Evolutionary conservation across 2,888 invertebrate species (phyloP), one percentile per base, ranked within the genome.

Genomic region (Digitonthophagus gazella): DNA sequence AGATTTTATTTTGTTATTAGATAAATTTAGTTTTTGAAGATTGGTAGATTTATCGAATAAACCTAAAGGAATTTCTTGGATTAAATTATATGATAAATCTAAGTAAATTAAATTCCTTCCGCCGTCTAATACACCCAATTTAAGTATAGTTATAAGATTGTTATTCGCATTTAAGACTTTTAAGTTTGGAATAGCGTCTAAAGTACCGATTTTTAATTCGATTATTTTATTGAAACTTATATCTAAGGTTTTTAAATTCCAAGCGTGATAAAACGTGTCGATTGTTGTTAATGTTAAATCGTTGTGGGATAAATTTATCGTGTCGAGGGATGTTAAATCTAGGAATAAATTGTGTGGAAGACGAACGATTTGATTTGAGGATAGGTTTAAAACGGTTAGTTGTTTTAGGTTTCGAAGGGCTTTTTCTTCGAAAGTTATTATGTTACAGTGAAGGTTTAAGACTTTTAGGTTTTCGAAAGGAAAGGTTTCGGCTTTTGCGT

Each of bases 121-220:
- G 57, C 71, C 66, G 70, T 77, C 77, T 20, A 77, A 75, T 19
- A 73, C 56, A 8, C 75, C 76, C 5, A 73, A 22, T 58, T 67
- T 28, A 5, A 77, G 61, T 11, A 16, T 15, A 11, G 61, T 20
- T 44, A 77, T 58, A 5, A 65, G 67, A 64, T 77, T 77, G 28
- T 74, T 56, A 64, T 69, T 71, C 55, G 76, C 68, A 67, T 70
- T 68, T 44, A 76, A 69, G 20, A 65, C 58, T 66, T 66, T 65
- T 44, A 76, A 64, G 19, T 70, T 69, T 65, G 58, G 67, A 61
- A 73, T 65, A 55, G 71, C 68, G 61, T 75, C 75, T 22, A 76
- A 67, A 5, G 73, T 69, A 8, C 75, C 76, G 15, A 74, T 19
- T 61, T 71, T 66, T 14, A 76, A 58, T 20, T 72, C 56, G 2